A percentile compares a stretch with the other conserved stretches of the same genome.
Conservation (phyloP, 2,113 vertebrate genomes). For the Oriolus oriolus region DNA sequence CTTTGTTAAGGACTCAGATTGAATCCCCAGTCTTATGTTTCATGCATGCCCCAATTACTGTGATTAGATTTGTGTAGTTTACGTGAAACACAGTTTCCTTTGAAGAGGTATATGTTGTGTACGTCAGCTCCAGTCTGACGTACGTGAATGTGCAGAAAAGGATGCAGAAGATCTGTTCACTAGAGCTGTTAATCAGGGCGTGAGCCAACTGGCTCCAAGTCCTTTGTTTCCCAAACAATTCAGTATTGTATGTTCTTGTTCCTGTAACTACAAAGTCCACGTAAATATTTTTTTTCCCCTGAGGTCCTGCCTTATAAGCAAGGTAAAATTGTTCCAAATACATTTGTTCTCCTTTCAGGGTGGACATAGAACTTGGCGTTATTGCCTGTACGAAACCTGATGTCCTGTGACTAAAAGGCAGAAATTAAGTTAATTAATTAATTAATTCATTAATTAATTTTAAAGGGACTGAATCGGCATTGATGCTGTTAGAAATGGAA, state of each 20-base stretch:
- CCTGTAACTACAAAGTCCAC: background rate
- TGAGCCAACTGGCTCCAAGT: background rate
- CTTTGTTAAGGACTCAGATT: background rate
- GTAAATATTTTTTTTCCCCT: background rate
- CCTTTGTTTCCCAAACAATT: background rate
- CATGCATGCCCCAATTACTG: background rate
- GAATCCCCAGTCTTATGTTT: background rate
- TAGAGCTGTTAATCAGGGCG: background rate
- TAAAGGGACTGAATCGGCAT: background rate
- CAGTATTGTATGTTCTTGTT: background rate
- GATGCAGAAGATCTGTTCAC: background rate
- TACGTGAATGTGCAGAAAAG: background rate
- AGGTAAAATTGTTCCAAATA: background rate
- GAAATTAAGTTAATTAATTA: background rate
- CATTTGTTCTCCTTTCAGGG: background rate
- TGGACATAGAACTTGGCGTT: background rate
- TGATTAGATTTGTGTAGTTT: background rate
- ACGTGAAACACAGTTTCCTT: background rate
- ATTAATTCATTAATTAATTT: too few species aligned
- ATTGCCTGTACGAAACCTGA: background rate
- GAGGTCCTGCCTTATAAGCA: background rate
- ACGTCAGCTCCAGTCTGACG: accelerated
- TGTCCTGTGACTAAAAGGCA: background rate
- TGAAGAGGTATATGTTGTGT: background rate
- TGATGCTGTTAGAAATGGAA: background rate